Percentiles rank a stretch among this genome's conserved stretches.
Evolutionary conservation across 2,888 invertebrate species (phyloP).

Genomic region (Lithosia quadra): DNA sequence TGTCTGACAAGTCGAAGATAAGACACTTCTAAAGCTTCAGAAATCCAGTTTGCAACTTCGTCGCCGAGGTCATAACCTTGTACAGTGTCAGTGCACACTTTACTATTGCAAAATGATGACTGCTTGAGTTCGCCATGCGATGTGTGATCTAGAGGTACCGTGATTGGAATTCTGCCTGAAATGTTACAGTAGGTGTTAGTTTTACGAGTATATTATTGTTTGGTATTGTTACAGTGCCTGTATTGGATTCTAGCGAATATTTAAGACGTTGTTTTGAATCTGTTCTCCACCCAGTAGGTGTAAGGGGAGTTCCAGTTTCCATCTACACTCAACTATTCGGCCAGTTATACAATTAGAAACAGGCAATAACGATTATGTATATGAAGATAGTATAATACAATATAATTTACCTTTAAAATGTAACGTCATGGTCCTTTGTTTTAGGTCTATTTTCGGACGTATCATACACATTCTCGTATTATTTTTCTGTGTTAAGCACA

Average conservation of each 20-base stretch:
- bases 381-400: background rate
- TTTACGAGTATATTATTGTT: too few relatives aligned
- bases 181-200: slow-evolving; percentile 29
- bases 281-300: too few relatives aligned
- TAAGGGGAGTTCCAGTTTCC: too few relatives aligned
- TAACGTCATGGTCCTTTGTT: slow-evolving; percentile 84
- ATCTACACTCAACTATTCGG: too few relatives aligned
- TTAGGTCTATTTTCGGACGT: slow-evolving; percentile 90
- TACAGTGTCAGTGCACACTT: slow-evolving; percentile 94
- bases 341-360: too few relatives aligned
- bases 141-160: slow-evolving; percentile 81
- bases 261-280: too few relatives aligned
- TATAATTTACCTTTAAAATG: slow-evolving; percentile 86
- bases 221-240: too few relatives aligned
- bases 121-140: slow-evolving; percentile 57
- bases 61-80: slow-evolving; percentile 95
- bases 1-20: slow-evolving; percentile 91
- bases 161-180: slow-evolving; percentile 84
- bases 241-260: too few relatives aligned
- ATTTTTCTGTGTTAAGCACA: slow-evolving; percentile 95
- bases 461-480: slow-evolving; percentile 93
- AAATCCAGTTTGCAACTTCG: slow-evolving; percentile 93
- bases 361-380: too few relatives aligned
- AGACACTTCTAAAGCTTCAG: slow-evolving; percentile 89
- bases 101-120: slow-evolving; percentile 89